A percentile compares a stretch with the other conserved stretches of the same genome.
phyloP scores from a whole-genome alignment of 2,888 invertebrate genomes.

The Neoaliturus tenellus region DNA sequence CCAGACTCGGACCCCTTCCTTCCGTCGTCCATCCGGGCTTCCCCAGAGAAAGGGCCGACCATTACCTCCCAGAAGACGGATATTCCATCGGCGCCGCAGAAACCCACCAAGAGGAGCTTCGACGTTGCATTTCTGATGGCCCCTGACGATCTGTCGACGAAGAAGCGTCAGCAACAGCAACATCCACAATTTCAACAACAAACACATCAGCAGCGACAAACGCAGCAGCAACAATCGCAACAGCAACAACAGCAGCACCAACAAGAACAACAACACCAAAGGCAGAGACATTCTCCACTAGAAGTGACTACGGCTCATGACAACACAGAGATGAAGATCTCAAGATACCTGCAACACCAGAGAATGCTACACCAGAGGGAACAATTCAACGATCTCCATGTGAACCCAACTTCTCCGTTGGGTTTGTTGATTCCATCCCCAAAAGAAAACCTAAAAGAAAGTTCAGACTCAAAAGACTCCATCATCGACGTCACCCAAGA shows the following conservation, averaged over 20 bases:
- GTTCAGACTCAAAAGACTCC: slow-evolving; percentile 73
- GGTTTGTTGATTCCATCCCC: slow-evolving; percentile 70
- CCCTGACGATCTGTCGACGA: slow-evolving; percentile 80
- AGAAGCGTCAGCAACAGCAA: slow-evolving; percentile 69
- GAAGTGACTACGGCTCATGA: slow-evolving; percentile 74
- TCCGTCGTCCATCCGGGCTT: background rate
- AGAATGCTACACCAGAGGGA: slow-evolving; percentile 11
- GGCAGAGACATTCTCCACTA: slow-evolving; percentile 67
- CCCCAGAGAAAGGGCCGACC: slow-evolving; percentile 19
- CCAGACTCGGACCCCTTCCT: slow-evolving; percentile 41
- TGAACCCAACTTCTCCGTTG: slow-evolving; percentile 73
- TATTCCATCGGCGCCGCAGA: slow-evolving; percentile 46
- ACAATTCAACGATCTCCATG: background rate
- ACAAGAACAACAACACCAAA: slow-evolving; percentile 69
- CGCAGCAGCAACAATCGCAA: slow-evolving; percentile 71
- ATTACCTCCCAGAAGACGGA: background rate
- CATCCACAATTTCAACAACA: slow-evolving; percentile 70
- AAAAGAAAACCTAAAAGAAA: slow-evolving; percentile 66
- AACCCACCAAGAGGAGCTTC: slow-evolving; percentile 83
- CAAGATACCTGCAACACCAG: slow-evolving; percentile 75
- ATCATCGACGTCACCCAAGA: slow-evolving; percentile 74
- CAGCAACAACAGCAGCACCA: slow-evolving; percentile 69
- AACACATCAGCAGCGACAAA: slow-evolving; percentile 67
- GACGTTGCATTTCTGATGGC: slow-evolving; percentile 94
- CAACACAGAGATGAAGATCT: slow-evolving; percentile 74